Base-by-base conservation (phyloP, 2,113 vertebrate species). In the Epinephelus fuscoguttatus region DNA sequence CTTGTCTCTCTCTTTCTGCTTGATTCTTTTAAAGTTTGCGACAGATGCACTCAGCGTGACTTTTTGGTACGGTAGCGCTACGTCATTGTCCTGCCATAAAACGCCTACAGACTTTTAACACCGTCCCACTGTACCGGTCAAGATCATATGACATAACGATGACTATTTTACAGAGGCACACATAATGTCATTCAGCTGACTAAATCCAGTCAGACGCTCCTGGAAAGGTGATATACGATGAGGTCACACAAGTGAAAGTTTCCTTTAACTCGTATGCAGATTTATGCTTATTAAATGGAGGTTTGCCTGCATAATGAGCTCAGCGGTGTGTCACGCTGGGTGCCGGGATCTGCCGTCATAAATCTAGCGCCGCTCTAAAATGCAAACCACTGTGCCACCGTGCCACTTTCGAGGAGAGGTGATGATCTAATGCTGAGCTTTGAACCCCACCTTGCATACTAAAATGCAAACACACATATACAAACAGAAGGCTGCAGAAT, bases 261-360 rank as follows among this genome's bases (percentile, higher is more conserved):
- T 53, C 56, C 56, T 68, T 80, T 68, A 68, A 81, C 63, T 56
- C 0, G 1, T 85, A 92, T 90, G 90, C 81, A 92, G 84, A 91
- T 92, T 85, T 86, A 90, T 88, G 87, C 81, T 75, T 79, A 88
- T 85, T 80, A 82, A 70, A 84, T 70, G 49, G 30, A 15, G 77
- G 55, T 50, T 70, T 47, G 66, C 70, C 60, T 84, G 18, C 76
- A 78, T 90, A 89, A 92, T 91, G 87, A 89, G 75, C 75, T 91
- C 81, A 75, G 82, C n/a, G 52, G 47, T 49, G 66, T 70, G 88
- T 88, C 90, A 90, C 60, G 19, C 75, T 60, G 78, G 7, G 52
- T 87, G 75, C 76, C 68, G 3, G 75, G 61, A 90, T 84, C 62
- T 86, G 68, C 47, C 3, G 13, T 72, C 75, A 72, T 90, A 79